These are phyloP conservation scores for Sardinella longiceps DNA, from an alignment of 2,797 vertebrate genomes.

Conservation along the genomic window DNA sequence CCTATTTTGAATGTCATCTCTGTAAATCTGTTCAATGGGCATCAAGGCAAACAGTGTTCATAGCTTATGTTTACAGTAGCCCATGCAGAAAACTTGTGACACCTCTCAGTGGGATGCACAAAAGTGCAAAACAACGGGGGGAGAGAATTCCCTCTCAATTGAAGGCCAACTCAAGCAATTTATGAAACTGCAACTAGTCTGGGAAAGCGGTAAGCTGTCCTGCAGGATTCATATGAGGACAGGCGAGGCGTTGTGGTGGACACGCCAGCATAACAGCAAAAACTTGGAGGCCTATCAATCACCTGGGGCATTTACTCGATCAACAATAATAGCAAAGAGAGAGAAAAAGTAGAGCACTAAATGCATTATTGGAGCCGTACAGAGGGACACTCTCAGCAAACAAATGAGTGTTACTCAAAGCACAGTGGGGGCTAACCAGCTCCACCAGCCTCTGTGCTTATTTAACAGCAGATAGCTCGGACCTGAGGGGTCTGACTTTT, in stretches of 20 bases:
- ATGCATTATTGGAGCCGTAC: not conserved
- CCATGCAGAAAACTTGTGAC: conserved; percentile 49
- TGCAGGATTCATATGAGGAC: conserved; percentile 36
- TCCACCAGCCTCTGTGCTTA: not conserved
- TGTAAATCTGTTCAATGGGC: conserved; percentile 44
- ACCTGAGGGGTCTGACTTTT: conserved; percentile 7
- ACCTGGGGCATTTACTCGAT: conserved; percentile 13
- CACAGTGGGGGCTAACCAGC: not conserved
- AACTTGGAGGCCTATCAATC: conserved; percentile 20
- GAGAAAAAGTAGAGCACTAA: not conserved
- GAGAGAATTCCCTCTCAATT: conserved; percentile 45
- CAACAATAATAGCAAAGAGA: not conserved
- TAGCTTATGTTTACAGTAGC: conserved; percentile 53
- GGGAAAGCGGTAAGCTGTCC: conserved; percentile 26
- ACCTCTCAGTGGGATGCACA: conserved; percentile 38
- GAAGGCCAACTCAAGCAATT: conserved; percentile 46
- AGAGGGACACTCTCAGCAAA: not conserved
- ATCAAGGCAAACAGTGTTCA: conserved; percentile 47
- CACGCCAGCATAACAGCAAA: not conserved
- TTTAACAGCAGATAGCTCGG: not conserved
- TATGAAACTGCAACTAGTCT: conserved; percentile 52
- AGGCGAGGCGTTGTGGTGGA: not conserved
- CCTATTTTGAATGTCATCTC: conserved; percentile 46
- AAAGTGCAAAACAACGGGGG: conserved; percentile 31
- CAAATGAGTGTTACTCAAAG: not conserved